Base-by-base conservation (phyloP, 2,797 vertebrate genomes). In the Smutsia temminckii region DNA sequence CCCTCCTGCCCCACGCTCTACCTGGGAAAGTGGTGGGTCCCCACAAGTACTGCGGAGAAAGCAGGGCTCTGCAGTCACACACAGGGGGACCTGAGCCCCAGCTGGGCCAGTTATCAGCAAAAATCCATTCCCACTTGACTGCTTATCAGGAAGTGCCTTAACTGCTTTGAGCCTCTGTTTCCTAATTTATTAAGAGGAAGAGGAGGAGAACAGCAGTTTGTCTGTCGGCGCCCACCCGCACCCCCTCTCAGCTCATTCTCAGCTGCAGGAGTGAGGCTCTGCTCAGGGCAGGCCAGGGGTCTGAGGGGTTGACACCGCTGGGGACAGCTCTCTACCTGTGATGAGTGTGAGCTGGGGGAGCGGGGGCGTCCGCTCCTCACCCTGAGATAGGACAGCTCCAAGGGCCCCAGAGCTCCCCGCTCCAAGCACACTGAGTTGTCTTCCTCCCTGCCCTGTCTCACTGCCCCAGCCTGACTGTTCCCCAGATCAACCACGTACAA, bases 121-220 rank as follows among this genome's bases (percentile, higher is more conserved):
- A 89, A 53, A 74, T n/a, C 32, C 61, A 85, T 16, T 23, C 77
- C 75, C 29, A 71, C 71, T 68, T 29, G 51, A 25, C 79, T 23
- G n/a, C 21, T 94, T 80, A 75, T 85, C 72, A 74, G 51, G 32
- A 89, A 85, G 61, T 75, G 32, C 27, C 27, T 29, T 46, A 42
- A n/a, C 27, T 32, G 21, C 90, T 68, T 63, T 61, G 78, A 78
- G 81, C 14, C 64, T 91, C 64, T 2, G 85, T 78, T 83, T 87
- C 40, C 71, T 64, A n/a, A 66, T 32, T 32, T 34, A 88, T 3
- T 57, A 46, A 29, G n/a, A 80, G 16, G 59, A 86, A 14, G 42
- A 66, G 32, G n/a, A 32, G 46, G 49, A n/a, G 14, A 42, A 17
- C 1, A 18, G 40, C 3, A 14, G 55, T 10, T 14, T 11, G 59